These are phyloP conservation scores for Daktulosphaira vitifoliae DNA, from an alignment of 1,140 invertebrate species.

Conservation along the genomic window DNA sequence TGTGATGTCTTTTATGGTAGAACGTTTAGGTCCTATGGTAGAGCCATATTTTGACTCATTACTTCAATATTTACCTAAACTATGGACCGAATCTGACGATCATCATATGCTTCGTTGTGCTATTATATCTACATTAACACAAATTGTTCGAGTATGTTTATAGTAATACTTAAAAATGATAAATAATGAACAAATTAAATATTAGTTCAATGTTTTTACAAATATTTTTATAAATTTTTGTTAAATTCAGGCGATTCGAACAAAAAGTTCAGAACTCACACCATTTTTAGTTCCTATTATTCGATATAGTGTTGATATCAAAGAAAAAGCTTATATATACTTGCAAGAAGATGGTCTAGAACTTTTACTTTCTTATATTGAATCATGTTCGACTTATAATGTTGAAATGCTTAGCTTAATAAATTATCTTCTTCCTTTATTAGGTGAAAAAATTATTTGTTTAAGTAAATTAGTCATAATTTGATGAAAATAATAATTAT, in stretches of 20 bases:
- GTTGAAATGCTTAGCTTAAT: slow-evolving; percentile 62
- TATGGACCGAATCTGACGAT: slow-evolving; percentile 79
- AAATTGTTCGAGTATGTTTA: slow-evolving; percentile 59
- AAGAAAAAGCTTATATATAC: slow-evolving; percentile 73
- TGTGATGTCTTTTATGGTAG: slow-evolving; percentile 81
- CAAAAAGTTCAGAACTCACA: slow-evolving; percentile 21
- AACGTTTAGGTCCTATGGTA: slow-evolving; percentile 69
- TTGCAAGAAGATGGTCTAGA: slow-evolving; percentile 85
- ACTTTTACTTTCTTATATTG: slow-evolving; percentile 75
- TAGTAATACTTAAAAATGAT: background rate
- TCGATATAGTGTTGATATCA: slow-evolving; percentile 67
- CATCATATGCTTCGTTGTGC: slow-evolving; percentile 88
- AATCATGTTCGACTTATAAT: slow-evolving; percentile 57
- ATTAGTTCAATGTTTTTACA: background rate
- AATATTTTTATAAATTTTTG: background rate
- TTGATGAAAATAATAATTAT: no score
- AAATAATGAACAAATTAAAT: background rate
- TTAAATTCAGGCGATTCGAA: slow-evolving; percentile 10
- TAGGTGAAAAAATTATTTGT: slow-evolving; percentile 53
- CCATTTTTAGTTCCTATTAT: slow-evolving; percentile 54
- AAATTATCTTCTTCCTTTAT: slow-evolving; percentile 63
- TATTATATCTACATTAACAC: slow-evolving; percentile 75
- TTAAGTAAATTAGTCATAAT: no score
- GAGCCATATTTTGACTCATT: slow-evolving; percentile 59
- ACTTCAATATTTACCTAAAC: slow-evolving; percentile 68